These are phyloP conservation scores for Corythucha ciliata DNA, from an alignment of 2,888 invertebrate genomes.

Conservation along the genomic window DNA sequence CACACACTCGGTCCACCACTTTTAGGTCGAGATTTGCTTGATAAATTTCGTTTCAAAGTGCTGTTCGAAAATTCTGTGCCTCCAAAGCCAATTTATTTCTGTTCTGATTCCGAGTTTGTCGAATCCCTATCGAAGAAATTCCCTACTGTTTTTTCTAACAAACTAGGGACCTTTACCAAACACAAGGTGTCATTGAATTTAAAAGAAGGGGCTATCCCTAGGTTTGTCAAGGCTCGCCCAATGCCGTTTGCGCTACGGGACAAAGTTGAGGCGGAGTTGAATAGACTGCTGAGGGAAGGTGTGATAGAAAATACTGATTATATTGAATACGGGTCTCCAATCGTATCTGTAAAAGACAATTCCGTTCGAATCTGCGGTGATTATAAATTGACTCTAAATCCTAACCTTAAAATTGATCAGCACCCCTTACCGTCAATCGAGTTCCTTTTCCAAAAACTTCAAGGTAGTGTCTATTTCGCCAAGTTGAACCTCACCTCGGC, in stretches of 20 bases:
- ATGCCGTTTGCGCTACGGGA: constrained; percentile 34
- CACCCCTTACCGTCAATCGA: constrained; percentile 27
- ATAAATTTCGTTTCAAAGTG: too few species aligned
- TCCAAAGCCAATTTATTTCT: too few species aligned
- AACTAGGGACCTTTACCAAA: constrained; percentile 23
- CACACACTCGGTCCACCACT: too few species aligned
- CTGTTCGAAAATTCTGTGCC: too few species aligned
- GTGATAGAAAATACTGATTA: constrained; percentile 32
- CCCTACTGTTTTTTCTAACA: constrained; percentile 24
- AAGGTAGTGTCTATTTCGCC: constrained; percentile 30
- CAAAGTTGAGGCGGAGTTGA: constrained; percentile 34
- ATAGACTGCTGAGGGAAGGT: constrained; percentile 30
- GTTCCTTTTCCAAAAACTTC: constrained; percentile 20
- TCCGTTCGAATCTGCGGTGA: constrained; percentile 37
- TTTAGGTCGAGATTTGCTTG: too few species aligned
- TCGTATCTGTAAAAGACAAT: constrained; percentile 39
- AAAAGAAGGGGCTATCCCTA: constrained; percentile 30
- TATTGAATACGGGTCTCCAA: constrained; percentile 38
- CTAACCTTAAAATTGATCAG: constrained; percentile 18
- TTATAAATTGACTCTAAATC: constrained; percentile 18
- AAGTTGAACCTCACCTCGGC: constrained; percentile 23
- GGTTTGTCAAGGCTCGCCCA: constrained; percentile 34
- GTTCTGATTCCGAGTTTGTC: too few species aligned
- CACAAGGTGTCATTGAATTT: constrained; percentile 19
- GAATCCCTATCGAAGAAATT: too few species aligned